These are phyloP conservation scores for Contarinia nasturtii DNA, from an alignment of 1,140 invertebrate genomes.

Conservation along the genomic window DNA sequence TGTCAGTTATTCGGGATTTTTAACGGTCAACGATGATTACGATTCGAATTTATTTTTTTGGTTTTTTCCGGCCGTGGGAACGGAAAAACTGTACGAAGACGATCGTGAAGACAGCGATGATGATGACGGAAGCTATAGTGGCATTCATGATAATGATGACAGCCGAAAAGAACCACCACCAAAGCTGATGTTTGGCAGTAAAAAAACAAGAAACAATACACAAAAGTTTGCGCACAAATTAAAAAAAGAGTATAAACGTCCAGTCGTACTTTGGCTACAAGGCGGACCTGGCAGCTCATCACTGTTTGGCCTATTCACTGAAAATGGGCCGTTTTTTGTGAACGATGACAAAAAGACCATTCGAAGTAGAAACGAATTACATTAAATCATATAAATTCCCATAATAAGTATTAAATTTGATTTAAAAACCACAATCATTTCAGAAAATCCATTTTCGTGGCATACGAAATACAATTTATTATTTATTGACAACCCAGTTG, in stretches of 20 bases:
- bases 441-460: constrained; percentile 38
- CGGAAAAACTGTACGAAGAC: constrained; percentile 9
- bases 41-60: constrained; percentile 78
- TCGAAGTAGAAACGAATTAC: not conserved
- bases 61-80: constrained; percentile 56
- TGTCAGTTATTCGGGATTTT: constrained; percentile 32
- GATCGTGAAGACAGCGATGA: constrained; percentile 5
- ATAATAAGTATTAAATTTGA: too few relatives aligned
- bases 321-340: constrained; percentile 47
- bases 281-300: constrained; percentile 56
- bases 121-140: not conserved
- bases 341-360: not conserved
- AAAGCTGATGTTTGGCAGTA: too few relatives aligned
- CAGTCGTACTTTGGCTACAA: constrained; percentile 55
- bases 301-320: constrained; percentile 58
- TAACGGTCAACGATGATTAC: constrained; percentile 54
- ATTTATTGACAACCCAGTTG: constrained; percentile 78
- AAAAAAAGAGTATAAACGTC: too few relatives aligned
- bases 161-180: not conserved
- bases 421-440: not conserved
- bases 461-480: constrained; percentile 59
- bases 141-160: not conserved
- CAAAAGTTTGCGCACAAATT: too few relatives aligned
- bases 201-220: too few relatives aligned
- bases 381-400: too few relatives aligned